Percentiles rank a stretch among this genome's conserved stretches.
These are phyloP conservation scores for Enteromius treurensis DNA, from an alignment of 2,797 vertebrate species.

Conservation along the genomic window DNA sequence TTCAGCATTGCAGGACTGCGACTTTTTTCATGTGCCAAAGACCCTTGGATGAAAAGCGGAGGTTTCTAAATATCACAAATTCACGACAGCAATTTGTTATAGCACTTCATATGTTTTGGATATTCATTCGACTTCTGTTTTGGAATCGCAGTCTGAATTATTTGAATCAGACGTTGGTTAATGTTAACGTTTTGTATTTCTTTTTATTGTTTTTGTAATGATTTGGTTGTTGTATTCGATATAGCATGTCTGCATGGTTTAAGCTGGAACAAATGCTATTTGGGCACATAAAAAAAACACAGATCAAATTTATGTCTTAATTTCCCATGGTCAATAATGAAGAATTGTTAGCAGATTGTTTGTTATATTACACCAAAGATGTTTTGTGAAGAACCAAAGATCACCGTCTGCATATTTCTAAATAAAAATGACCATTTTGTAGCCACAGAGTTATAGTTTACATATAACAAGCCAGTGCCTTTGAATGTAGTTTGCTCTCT, in stretches of 20 bases:
- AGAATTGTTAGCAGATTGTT: slow-evolving; percentile 53
- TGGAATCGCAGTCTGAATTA: slow-evolving; percentile 51
- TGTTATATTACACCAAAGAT: slow-evolving; percentile 53
- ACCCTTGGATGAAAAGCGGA: slow-evolving; percentile 19
- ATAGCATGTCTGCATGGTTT: slow-evolving; percentile 72
- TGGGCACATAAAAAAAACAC: slow-evolving; percentile 44
- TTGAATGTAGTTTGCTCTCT: slow-evolving; percentile 37
- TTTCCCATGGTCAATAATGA: slow-evolving; percentile 55
- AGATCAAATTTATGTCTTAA: slow-evolving; percentile 45
- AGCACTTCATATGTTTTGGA: slow-evolving; percentile 52
- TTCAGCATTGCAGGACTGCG: slow-evolving; percentile 48
- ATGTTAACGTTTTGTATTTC: slow-evolving; percentile 21
- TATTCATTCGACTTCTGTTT: slow-evolving; percentile 53
- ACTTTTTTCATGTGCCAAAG: slow-evolving; percentile 56
- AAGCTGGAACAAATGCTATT: slow-evolving; percentile 58
- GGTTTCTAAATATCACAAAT: slow-evolving; percentile 24
- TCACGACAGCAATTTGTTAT: slow-evolving; percentile 43
- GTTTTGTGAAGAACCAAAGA: slow-evolving; percentile 55
- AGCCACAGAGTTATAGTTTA: slow-evolving; percentile 48
- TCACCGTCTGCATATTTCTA: slow-evolving; percentile 59
- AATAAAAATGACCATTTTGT: slow-evolving; percentile 66
- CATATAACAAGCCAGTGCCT: slow-evolving; percentile 30
- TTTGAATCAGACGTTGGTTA: slow-evolving; percentile 48
- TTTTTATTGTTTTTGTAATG: slow-evolving; percentile 14
- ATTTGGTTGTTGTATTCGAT: slow-evolving; percentile 53